These are phyloP conservation scores for Pocota personata DNA, from an alignment of 2,888 invertebrate species.

Conservation along the genomic window DNA sequence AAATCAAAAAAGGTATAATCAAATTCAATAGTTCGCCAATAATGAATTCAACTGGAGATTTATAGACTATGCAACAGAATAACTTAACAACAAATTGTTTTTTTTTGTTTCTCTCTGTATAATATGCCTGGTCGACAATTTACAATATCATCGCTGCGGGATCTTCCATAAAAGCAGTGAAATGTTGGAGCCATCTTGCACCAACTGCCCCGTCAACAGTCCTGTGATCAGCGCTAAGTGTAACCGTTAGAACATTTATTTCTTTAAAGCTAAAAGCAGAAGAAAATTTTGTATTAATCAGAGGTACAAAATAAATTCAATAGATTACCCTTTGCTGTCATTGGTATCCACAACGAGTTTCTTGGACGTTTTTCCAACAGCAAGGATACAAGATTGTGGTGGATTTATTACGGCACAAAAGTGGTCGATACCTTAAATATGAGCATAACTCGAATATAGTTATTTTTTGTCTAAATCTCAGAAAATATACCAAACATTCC, in stretches of 20 bases:
- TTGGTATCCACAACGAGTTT: constrained; percentile 89
- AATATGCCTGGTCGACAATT: constrained; percentile 74
- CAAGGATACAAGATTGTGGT: constrained; percentile 96
- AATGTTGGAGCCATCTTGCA: constrained; percentile 96
- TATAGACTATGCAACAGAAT: constrained; percentile 63
- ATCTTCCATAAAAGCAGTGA: constrained; percentile 94
- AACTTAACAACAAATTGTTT: constrained; percentile 51
- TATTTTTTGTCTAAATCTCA: neutral
- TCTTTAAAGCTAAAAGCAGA: constrained; percentile 86
- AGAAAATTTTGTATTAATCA: constrained; percentile 1
- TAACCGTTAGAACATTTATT: constrained; percentile 92
- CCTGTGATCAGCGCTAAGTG: constrained; percentile 98
- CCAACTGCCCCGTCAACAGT: constrained; percentile 99
- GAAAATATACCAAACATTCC: constrained; percentile 92
- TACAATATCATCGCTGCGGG: constrained; percentile 97
- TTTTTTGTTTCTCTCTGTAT: neutral
- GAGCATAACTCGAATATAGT: too few species aligned
- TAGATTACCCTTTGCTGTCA: constrained; percentile 88
- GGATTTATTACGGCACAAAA: constrained; percentile 98
- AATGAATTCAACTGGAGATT: constrained; percentile 37
- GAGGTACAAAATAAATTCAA: neutral
- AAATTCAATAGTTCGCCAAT: constrained; percentile 56
- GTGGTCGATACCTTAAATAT: constrained; percentile 88
- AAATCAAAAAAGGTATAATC: constrained; percentile 22
- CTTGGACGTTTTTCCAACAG: constrained; percentile 92